phyloP scores from a whole-genome alignment of 2,797 vertebrate genomes.

The Gymnocypris eckloni region DNA sequence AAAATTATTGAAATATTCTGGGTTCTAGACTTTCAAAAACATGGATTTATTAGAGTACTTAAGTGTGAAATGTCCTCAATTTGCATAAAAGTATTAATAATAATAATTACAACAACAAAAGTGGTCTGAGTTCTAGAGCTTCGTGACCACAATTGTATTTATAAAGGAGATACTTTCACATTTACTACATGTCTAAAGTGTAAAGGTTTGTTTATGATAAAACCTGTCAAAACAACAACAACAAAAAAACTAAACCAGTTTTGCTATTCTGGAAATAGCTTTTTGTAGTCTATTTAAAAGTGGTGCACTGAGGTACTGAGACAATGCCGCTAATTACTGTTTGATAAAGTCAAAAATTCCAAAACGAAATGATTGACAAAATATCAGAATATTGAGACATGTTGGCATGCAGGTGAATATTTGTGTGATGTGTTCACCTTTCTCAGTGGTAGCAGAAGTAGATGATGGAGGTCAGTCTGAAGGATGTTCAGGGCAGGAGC shows the following conservation, averaged over 20 bases:
- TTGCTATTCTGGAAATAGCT: neutral
- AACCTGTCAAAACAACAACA: neutral
- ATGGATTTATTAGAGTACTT: neutral
- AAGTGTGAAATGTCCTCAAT: neutral
- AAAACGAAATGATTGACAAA: neutral
- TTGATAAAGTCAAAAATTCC: neutral
- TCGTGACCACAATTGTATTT: neutral
- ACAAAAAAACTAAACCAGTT: neutral
- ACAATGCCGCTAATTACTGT: neutral
- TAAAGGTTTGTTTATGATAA: neutral
- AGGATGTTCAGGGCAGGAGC: conserved; percentile 98
- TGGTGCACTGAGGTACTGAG: neutral
- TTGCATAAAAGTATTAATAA: neutral
- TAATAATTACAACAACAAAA: neutral
- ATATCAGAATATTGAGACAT: neutral
- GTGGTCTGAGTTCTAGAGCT: neutral
- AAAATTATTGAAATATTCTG: neutral
- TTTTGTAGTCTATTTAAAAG: neutral
- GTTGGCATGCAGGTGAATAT: conserved; percentile 7
- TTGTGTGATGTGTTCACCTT: conserved; percentile 68
- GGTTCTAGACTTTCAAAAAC: neutral
- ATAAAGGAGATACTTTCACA: neutral
- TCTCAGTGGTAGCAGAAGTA: conserved; percentile 65
- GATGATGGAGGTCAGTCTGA: conserved; percentile 84
- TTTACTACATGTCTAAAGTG: neutral